Evolutionary conservation across 2,113 vertebrate species (phyloP).

Genomic region (Nesoenas mayeri): DNA sequence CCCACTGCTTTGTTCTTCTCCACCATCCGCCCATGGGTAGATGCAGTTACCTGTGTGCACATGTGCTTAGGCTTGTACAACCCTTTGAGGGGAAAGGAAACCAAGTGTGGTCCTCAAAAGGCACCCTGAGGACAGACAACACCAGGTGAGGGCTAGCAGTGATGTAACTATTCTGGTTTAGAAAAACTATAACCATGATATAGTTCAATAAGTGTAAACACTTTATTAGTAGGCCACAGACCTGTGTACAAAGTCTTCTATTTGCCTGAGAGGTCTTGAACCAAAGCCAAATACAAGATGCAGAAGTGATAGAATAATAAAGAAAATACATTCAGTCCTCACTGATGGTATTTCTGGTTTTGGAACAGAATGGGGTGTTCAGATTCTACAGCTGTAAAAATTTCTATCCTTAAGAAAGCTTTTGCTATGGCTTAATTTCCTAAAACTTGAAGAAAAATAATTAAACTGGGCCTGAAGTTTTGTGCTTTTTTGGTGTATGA

Average conservation of each 20-base stretch:
- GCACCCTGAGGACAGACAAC: not conserved
- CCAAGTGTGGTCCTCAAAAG: not conserved
- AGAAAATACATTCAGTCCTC: not conserved
- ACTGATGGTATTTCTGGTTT: not conserved
- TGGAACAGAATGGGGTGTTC: not conserved
- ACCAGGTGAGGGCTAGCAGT: not conserved
- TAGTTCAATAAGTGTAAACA: not conserved
- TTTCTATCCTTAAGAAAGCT: not conserved
- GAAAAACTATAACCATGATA: not conserved
- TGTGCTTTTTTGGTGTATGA: not conserved
- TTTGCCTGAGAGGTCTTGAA: not conserved
- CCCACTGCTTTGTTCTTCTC: not conserved
- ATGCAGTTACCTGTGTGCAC: not conserved
- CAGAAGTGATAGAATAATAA: not conserved
- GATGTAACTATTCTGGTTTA: not conserved
- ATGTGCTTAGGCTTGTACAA: not conserved
- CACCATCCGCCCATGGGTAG: accelerated
- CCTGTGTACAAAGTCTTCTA: not conserved
- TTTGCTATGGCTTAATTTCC: constrained; percentile 7
- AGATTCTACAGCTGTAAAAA: not conserved
- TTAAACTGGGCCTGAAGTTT: not conserved
- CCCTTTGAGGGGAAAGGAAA: not conserved
- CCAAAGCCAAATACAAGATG: not conserved
- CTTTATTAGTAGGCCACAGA: not conserved
- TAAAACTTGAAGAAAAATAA: not conserved